Base-by-base conservation (phyloP, 1,140 invertebrate genomes). In the Drosophila repletoides region DNA sequence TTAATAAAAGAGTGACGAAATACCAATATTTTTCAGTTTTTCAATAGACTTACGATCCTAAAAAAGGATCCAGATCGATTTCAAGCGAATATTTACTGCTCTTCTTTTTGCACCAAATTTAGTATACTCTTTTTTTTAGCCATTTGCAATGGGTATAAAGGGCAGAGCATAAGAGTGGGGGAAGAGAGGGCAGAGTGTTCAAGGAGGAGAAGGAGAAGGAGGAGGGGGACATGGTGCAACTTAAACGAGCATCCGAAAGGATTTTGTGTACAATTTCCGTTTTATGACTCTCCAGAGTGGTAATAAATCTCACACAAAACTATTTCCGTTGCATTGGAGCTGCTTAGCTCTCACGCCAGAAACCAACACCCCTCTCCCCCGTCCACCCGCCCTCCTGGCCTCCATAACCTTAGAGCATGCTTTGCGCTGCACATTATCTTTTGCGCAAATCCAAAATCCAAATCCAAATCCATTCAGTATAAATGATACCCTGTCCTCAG, bases 251-350 rank as follows among this genome's bases (percentile, higher is more conserved):
- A 86, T 86, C 80, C 84, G 84, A 88, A 84, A 84, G 84, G 86
- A 88, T 88, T 88, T 88, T 88, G 84, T 88, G 84, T 88, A 88
- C 84, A 88, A 88, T 88, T 88, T 88, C 84, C 84, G 86, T 88
- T 88, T 88, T 88, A 88, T 88, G 84, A 88, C 84, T 88, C 84
- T 88, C 84, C 69, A 88, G 84, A 88, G 84, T 88, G 75, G 84
- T 88, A 88, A 88, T 88, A 88, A 88, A 88, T 88, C 84, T 88
- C 84, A 88, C 84, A 88, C 84, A 84, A 88, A 88, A 88, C 84
- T 88, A 88, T 88, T 88, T 88, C 84, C 86, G 84, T 88, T 88
- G 84, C 75, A 84, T 87, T 87, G 73, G 80, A 83, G 80, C 80
- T 84, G 80, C 80, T 83, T 72, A 72, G 72, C 72, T 63, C 31